Base-by-base conservation (phyloP, 2,888 invertebrate species). In the Lepetodrilus schrolli region DNA sequence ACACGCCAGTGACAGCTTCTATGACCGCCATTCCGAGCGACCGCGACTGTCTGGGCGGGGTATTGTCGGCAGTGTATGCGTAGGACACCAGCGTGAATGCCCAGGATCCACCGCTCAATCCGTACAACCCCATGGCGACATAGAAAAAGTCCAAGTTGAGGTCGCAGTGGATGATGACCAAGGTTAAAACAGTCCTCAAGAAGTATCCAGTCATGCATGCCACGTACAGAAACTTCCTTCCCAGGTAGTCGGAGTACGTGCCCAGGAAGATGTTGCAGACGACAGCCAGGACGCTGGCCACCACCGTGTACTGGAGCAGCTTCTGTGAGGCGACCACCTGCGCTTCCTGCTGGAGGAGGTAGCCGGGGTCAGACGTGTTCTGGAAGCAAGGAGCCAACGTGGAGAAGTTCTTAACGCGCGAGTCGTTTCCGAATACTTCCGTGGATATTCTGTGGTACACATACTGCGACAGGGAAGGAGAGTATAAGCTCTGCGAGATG, bases 41-140 rank as follows among this genome's bases (percentile, higher is more conserved):
- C 7, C 80, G 49, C 36, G 73, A 71, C 13, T 66, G 23, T 66
- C 58, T 58, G 0, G 73, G 71, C 2, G 58, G 47, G 3, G 79
- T 78, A 49, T 76, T 76, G 51, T 79, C 79, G 26, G 74, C 70
- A 0, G 76, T 70, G 72, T 76, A 78, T 3, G 76, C 72, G 38
- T 66, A 78, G 4, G 76, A 68, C 7, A 74, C 79, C 10, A 79
- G 68, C 4, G 69, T 13, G 7, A 74, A 74, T 47, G 72, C 17
- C 47, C 21, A 38, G 8, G 58, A 30, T 10, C 58, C 58, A 10
- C 58, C 58, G 7, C 30, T 26, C 4, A 58, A 34, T 8, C 78
- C 78, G 30, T 69, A 75, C n/a, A 75, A 51, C 5, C 83, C 84
- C 69, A 82, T 83, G 4, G 83, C 37, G n/a, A 77, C 43, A 74